Evolutionary conservation across 2,797 vertebrate species (phyloP), one percentile per base, ranked within the genome.

Genomic region (Graptemys geographica): DNA sequence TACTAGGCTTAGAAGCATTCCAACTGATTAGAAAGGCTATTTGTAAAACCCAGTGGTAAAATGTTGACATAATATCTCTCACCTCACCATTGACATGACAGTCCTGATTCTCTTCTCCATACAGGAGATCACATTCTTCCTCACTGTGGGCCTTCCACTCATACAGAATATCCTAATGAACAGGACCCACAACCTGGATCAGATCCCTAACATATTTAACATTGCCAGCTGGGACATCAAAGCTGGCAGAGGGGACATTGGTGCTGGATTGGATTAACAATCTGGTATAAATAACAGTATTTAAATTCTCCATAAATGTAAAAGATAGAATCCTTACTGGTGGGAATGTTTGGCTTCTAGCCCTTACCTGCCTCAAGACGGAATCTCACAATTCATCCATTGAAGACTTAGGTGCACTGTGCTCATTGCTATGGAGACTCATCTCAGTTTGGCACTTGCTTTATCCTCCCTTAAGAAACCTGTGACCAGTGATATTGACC

Each of bases 401-500:
- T 65, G 31, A 65, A 8, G 19, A 27, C 90, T 83, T 25, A 76
- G 12, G 8, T 69, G 5, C 1, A 4, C 1, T 5, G 11, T 27
- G 86, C 90, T 51, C 25, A 81, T 27, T 10, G 15, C 4, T 44
- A 1, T 56, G 13, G 28, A 11, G 87, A 11, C 16, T 9, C 13
- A 44, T 33, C 16, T 55, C 2, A 55, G 44, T 9, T 69, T 79
- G 8, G 33, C 3, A 76, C 3, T 51, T n/a, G 28, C 5, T 52
- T 86, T 16, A 47, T 84, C 56, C 82, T 88, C 4, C 25, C 81
- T 86, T 76, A 59, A 57, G n/a, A 81, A 86, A 8, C 1, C 0
- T 51, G 57, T 19, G 55, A 9, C 3, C 47, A 7, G 55, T 8
- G 23, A 25, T 0, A 0, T 49, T 86, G 65, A 47, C 56, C n/a